Evolutionary conservation across 2,797 vertebrate genomes (phyloP), one percentile per base, ranked within the genome.

Genomic region (Neopelma chrysocephalum): DNA sequence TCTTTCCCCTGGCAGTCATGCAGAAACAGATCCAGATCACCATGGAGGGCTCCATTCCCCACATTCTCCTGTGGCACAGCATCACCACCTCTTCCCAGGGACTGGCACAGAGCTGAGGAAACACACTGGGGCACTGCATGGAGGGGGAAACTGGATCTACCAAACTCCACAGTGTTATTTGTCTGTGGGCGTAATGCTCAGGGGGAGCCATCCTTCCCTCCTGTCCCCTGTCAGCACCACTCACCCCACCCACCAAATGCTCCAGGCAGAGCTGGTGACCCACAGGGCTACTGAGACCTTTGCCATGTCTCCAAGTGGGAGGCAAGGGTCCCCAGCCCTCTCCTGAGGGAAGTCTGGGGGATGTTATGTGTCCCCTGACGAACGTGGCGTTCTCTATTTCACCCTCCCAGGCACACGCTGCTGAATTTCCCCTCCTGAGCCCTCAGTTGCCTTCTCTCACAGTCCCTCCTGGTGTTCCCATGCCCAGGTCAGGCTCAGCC

Each of bases 101-200:
- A 56, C 22, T 4, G 0, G 42, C 17, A 54, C n/a, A 57, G 14
- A 64, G 50, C 48, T 62, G 36, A 61, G 56, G 43, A 75, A 34
- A n/a, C 32, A 3, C 7, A 1, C 7, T n/a, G 26, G n/a, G n/a
- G 25, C 21, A 47, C 0, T 0, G 34, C 15, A 3, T 0, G 2
- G 25, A 36, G 8, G 4, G 10, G 66, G 15, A 54, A 79, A 19
- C 15, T 21, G 32, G 9, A 45, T 45, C 15, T 56, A 4, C 16
- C 3, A 2, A 3, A 6, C 25, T 60, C 56, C 78, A 62, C 3
- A 2, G 20, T 1, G 15, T 7, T n/a, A 9, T 32, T 51, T 3
- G 1, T 15, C 13, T 68, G 51, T 17, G 26, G 18, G 26, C 47
- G 19, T 42, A 26, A 70, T 0, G 27, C n/a, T 57, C 42, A 29